phyloP scores from a whole-genome alignment of 2,797 vertebrate species.

The Neomorphus geoffroyi region DNA sequence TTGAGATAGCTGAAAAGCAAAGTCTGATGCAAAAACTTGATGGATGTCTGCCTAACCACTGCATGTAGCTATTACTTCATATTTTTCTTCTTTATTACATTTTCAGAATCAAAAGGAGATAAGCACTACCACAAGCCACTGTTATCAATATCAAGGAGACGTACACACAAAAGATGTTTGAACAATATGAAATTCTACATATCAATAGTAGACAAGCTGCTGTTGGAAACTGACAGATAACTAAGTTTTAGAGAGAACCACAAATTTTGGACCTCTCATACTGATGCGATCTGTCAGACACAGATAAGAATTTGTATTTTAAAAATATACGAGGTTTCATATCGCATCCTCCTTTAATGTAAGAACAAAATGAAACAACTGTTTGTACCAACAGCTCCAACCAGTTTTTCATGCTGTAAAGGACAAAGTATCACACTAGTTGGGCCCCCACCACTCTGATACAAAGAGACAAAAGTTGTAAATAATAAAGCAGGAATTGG shows the following conservation, averaged over 20 bases:
- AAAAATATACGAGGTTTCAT: constrained; percentile 54
- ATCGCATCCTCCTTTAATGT: not conserved
- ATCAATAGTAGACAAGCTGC: constrained; percentile 73
- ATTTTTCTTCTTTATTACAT: constrained; percentile 76
- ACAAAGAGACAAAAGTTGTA: not conserved
- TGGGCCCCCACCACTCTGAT: not conserved
- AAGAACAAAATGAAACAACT: constrained; percentile 37
- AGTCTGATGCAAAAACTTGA: constrained; percentile 50
- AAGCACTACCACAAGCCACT: constrained; percentile 68
- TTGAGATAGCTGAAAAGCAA: constrained; percentile 14
- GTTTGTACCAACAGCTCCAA: not conserved
- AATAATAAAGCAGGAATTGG: not conserved
- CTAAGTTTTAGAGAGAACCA: constrained; percentile 79
- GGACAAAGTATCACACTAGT: not conserved
- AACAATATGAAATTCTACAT: constrained; percentile 79
- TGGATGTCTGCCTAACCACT: constrained; percentile 54
- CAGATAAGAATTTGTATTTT: constrained; percentile 71
- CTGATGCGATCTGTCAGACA: constrained; percentile 65
- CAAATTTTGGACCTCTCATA: constrained; percentile 69
- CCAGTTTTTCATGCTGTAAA: not conserved
- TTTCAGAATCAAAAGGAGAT: constrained; percentile 75
- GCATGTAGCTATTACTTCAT: constrained; percentile 63
- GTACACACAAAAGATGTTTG: constrained; percentile 60
- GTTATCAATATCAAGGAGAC: constrained; percentile 78
- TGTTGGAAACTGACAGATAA: constrained; percentile 80